Base-by-base conservation (phyloP, 2,888 invertebrate genomes). In the Dasysyrphus albostriatus region DNA sequence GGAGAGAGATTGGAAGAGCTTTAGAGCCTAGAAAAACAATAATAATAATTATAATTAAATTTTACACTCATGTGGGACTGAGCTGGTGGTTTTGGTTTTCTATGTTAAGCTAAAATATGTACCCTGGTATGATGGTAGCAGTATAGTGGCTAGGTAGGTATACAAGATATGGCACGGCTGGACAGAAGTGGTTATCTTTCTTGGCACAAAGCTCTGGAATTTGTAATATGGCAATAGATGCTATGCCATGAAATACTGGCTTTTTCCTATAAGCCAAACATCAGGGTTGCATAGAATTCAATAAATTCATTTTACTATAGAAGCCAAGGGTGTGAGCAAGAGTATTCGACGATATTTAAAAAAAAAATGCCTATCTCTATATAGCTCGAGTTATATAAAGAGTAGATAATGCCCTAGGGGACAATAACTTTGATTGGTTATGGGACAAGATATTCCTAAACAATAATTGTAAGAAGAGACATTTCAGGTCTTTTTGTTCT, bases 21-120 rank as follows among this genome's bases (percentile, higher is more conserved):
- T 54, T 32, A 29, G 34, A 10, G 44, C 65, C 77, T 56, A 69
- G 81, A 85, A 85, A 85, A 85, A 85, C 77, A 85, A 82, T 82
- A 82, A 85, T 82, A 85, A 77, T 82, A 82, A 85, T 85, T 85
- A 82, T 82, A 85, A 85, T 82, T 85, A 82, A 85, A 85, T 82
- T 85, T 73, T 74, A 70, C 69, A 85, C 72, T 61, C 73, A 61
- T 76, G 76, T 76, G 70, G 47, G 75, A 34, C 69, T 54, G 10
- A 69, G n/a, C 51, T 34, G 54, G 39, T 69, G 69, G 54, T 69
- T 51, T 39, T 29, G 54, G 54, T 19, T 47, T n/a, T 32, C 29
- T 44, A 44, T 29, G 16, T 44, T 0, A 14, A 42, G n/a, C 14
- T n/a, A 4, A n/a, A n/a, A 44, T 44, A 14, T 7, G n/a, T 9